Evolutionary conservation across 2,888 invertebrate genomes (phyloP), one percentile per base, ranked within the genome.

Genomic region (Agonopterix subpropinquella): DNA sequence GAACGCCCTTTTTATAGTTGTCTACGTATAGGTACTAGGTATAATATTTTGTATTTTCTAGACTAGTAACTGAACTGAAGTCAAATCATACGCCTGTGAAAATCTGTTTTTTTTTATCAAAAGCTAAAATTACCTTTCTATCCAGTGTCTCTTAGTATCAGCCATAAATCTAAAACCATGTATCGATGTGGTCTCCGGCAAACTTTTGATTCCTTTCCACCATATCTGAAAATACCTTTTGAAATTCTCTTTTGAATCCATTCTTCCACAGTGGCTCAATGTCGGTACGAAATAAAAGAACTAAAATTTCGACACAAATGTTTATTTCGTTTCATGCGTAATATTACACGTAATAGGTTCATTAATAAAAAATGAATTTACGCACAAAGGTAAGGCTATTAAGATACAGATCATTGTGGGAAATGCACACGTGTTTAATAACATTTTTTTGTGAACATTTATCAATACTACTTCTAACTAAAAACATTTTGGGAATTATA

Each of bases 141-240:
- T 79, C 92, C 92, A 92, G 70, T 91, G 92, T 49, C 90, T 76
- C 43, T 86, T 88, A n/a, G 80, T 73, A 64, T 92, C 91, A 2
- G 89, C 91, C 47, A 93, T 87, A 64, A 91, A 93, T 61, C 88
- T 84, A 57, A 91, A 90, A 2, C 93, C 93, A 66, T 93, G 93
- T 52, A 93, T 89, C 4, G 91, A 90, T 2, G 90, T 89, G 0
- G 80, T 82, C n/a, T 82, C 68, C 0, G 88, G 88, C 41, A 88
- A 65, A 54, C 79, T 82, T 58, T 83, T 86, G 41, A 88, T 86
- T 1, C 84, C 85, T 15, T 76, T 70, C 87, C 85, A 87, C 88
- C 88, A 88, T 58, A 86, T 83, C 53, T 77, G 70, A 3, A 80
- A 67, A 56, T 85, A 86, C 52, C 64, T 65, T 57, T 69, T 80